A percentile compares a stretch with the other conserved stretches of the same genome.
These are phyloP conservation scores for Acanthosepion lycidas DNA, from an alignment of 2,888 invertebrate genomes.

Conservation along the genomic window DNA sequence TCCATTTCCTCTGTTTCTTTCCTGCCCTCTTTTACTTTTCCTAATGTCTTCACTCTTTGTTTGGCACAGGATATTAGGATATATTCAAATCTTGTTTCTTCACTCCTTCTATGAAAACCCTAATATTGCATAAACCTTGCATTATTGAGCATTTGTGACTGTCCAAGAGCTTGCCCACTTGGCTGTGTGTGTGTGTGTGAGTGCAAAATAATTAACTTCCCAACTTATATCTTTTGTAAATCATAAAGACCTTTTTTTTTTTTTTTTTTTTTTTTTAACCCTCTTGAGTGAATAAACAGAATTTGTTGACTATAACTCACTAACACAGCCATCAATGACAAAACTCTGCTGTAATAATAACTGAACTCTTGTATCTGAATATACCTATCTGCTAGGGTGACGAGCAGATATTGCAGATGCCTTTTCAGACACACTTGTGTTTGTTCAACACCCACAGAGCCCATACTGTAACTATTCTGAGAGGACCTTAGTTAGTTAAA, in stretches of 20 bases:
- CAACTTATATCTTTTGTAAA: background rate
- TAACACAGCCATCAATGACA: background rate
- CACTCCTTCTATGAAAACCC: background rate
- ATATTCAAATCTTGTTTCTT: background rate
- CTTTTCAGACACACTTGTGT: too few relatives aligned
- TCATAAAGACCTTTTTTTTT: background rate
- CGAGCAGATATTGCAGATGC: too few relatives aligned
- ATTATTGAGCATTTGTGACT: background rate
- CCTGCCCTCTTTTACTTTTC: background rate
- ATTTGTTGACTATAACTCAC: background rate
- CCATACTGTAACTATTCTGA: too few relatives aligned
- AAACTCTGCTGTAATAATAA: too few relatives aligned
- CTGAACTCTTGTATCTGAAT: too few relatives aligned
- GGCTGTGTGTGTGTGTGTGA: background rate
- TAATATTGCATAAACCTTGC: background rate
- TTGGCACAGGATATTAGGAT: background rate
- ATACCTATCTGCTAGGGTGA: too few relatives aligned
- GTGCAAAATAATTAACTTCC: background rate
- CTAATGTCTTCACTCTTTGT: background rate
- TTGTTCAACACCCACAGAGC: too few relatives aligned
- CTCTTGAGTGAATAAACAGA: background rate
- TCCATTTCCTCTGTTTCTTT: background rate
- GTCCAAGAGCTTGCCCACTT: background rate
- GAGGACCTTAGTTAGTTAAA: too few relatives aligned
- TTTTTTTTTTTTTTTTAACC: background rate